Conservation (phyloP, 1,140 invertebrate genomes). For the Monomorium pharaonis region DNA sequence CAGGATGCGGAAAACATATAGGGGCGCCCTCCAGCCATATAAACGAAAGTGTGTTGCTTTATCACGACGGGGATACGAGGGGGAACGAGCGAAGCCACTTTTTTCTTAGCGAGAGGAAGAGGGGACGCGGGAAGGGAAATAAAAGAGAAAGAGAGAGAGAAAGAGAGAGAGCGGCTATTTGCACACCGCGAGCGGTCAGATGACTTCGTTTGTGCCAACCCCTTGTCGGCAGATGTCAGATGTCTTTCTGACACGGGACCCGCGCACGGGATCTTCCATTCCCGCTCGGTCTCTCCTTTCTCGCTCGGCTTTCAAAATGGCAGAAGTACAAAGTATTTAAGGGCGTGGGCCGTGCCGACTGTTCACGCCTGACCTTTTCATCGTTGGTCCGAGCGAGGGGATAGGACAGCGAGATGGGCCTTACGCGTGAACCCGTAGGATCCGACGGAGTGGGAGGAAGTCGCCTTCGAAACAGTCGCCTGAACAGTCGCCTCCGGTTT, state of each 20-base stretch:
- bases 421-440: background rate
- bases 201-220: conserved; percentile 63
- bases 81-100: background rate
- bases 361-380: conserved; percentile 48
- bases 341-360: conserved; percentile 22
- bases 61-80: conserved; percentile 64
- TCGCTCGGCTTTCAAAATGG: conserved; percentile 67
- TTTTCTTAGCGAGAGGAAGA: background rate
- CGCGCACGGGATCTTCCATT: conserved; percentile 56
- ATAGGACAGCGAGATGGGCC: background rate
- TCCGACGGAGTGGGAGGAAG: background rate
- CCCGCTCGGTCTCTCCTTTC: conserved; percentile 14
- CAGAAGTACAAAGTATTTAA: conserved; percentile 62
- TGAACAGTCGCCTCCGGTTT: background rate
- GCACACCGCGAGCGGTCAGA: conserved; percentile 61
- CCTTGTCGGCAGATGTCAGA: conserved; percentile 67
- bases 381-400: background rate
- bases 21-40: conserved; percentile 72
- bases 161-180: conserved; percentile 50
- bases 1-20: conserved; percentile 73
- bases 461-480: background rate
- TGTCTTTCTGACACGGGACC: conserved; percentile 60
- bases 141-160: background rate
- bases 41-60: conserved; percentile 67
- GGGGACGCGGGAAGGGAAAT: background rate